Evolutionary conservation across 2,888 invertebrate genomes (phyloP).

Genomic region (Pocota personata): DNA sequence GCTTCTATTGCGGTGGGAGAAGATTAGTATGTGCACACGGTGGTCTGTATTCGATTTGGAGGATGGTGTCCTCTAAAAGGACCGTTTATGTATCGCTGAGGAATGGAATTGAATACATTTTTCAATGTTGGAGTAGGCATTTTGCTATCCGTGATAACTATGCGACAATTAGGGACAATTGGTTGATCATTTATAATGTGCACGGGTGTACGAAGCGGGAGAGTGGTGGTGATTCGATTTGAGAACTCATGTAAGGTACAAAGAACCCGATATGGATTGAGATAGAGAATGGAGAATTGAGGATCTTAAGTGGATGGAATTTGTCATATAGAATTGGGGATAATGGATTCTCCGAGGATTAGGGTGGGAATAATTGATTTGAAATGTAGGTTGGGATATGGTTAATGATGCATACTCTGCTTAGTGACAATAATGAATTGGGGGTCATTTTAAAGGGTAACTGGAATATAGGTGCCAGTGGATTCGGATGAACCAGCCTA

Average conservation of each 20-base stretch:
- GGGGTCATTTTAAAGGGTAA: conserved; percentile 21
- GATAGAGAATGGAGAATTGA: conserved; percentile 55
- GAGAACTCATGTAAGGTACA: conserved; percentile 65
- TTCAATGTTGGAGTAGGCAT: conserved; percentile 60
- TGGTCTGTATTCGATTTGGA: conserved; percentile 66
- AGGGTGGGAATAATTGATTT: conserved; percentile 63
- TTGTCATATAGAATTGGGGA: conserved; percentile 67
- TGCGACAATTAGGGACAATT: conserved; percentile 74
- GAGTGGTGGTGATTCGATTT: conserved; percentile 68
- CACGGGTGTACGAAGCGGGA: not conserved
- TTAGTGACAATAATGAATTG: conserved; percentile 63
- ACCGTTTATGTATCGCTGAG: conserved; percentile 57
- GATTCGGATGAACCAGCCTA: not conserved
- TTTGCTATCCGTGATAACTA: conserved; percentile 74
- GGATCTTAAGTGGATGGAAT: conserved; percentile 70
- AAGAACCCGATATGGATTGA: conserved; percentile 67
- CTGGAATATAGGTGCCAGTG: not conserved
- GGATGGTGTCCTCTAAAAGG: conserved; percentile 67
- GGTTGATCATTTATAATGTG: conserved; percentile 70
- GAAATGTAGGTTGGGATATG: conserved; percentile 25
- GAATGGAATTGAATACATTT: conserved; percentile 63
- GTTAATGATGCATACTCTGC: conserved; percentile 25
- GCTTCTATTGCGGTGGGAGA: conserved; percentile 43
- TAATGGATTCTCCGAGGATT: conserved; percentile 63
- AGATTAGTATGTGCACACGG: conserved; percentile 62